Evolutionary conservation across 2,888 invertebrate genomes (phyloP).

Genomic region (Ophion ventricosus): DNA sequence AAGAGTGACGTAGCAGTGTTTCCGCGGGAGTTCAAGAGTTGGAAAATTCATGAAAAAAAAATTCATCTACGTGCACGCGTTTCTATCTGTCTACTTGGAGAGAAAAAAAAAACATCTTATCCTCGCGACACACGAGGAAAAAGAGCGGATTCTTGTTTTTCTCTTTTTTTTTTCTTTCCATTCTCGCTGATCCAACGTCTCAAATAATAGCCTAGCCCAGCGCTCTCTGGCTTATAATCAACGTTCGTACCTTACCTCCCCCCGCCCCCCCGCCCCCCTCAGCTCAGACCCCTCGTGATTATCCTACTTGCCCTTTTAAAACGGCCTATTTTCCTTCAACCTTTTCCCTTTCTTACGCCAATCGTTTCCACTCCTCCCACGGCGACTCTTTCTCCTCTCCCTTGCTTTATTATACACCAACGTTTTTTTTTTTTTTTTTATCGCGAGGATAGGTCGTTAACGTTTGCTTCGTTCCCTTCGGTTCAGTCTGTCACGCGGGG

Average conservation of each 20-base stretch:
- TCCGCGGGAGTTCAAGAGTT: constrained; percentile 29
- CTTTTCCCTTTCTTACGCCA: constrained; percentile 7
- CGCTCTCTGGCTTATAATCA: constrained; percentile 49
- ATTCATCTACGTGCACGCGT: constrained; percentile 8
- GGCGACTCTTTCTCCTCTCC: not conserved
- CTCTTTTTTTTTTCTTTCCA: not conserved
- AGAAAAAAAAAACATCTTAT: not conserved
- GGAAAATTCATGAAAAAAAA: constrained; percentile 55
- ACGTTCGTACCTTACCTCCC: not conserved
- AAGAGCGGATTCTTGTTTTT: not conserved
- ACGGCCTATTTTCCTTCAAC: constrained; percentile 12
- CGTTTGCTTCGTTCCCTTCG: constrained; percentile 3
- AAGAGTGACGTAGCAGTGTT: constrained; percentile 43
- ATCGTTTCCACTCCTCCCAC: too few relatives aligned
- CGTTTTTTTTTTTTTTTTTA: not conserved
- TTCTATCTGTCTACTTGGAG: not conserved
- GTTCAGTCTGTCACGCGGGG: not conserved
- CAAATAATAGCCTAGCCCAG: constrained; percentile 49
- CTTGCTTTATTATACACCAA: not conserved
- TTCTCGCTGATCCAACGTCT: constrained; percentile 23
- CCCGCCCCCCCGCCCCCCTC: not conserved
- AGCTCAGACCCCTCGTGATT: not conserved
- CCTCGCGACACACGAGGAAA: not conserved
- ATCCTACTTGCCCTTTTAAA: constrained; percentile 28
- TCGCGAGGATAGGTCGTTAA: constrained; percentile 9